Percentiles rank a stretch among this genome's conserved stretches.
These are phyloP conservation scores for Eupithecia pulchellata DNA, from an alignment of 2,888 invertebrate genomes.

Conservation along the genomic window DNA sequence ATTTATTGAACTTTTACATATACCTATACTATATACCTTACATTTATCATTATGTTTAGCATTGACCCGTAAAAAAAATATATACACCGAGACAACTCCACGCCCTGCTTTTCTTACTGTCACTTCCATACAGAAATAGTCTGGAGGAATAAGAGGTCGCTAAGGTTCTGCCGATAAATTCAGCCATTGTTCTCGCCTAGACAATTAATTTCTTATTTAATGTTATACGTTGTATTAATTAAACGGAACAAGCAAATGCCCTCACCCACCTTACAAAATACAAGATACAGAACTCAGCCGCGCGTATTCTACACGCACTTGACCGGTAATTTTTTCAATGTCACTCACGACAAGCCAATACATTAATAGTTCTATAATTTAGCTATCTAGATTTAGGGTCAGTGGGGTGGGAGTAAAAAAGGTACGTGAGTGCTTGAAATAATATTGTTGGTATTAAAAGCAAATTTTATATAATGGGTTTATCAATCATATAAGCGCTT, in stretches of 20 bases:
- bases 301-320: slow-evolving; percentile 13
- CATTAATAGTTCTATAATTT: slow-evolving; percentile 31
- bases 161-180: neutral
- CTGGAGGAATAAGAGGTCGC: neutral
- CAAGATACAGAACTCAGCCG: slow-evolving; percentile 28
- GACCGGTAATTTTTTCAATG: slow-evolving; percentile 37
- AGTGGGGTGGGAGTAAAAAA: neutral
- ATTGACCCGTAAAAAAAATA: neutral
- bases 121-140: neutral
- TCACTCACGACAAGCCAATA: slow-evolving; percentile 35
- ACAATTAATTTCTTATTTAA: neutral
- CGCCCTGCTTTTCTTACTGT: neutral
- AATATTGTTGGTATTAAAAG: neutral
- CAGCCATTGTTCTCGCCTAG: neutral
- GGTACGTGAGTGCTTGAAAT: neutral
- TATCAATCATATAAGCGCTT: neutral
- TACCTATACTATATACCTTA: too few species aligned
- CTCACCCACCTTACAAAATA: neutral
- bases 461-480: neutral
- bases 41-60: neutral
- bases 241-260: neutral
- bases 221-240: neutral
- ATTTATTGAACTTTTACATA: too few species aligned
- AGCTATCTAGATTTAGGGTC: neutral
- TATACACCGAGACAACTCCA: neutral